Percentiles rank a stretch among this genome's conserved stretches.
Evolutionary conservation across 2,888 invertebrate genomes (phyloP).

Genomic region (Polylopha cassiicola): DNA sequence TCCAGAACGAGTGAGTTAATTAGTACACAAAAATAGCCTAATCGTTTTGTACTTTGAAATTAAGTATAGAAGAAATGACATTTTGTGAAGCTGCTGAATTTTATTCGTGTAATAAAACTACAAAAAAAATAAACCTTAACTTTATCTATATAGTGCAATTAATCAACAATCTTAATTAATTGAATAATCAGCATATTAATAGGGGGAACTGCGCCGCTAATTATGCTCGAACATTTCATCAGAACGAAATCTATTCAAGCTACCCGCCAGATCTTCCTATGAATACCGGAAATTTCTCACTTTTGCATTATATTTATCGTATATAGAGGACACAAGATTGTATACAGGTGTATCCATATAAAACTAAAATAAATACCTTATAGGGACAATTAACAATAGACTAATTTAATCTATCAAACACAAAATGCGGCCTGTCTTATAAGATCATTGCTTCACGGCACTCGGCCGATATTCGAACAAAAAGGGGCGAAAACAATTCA

Average conservation of each 20-base stretch:
- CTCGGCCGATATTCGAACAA: conserved; percentile 30
- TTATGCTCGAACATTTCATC: conserved; percentile 17
- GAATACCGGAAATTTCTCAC: conserved; percentile 19
- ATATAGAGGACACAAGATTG: conserved; percentile 35
- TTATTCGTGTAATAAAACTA: conserved; percentile 60
- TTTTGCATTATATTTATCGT: conserved; percentile 17
- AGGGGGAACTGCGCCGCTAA: conserved; percentile 34
- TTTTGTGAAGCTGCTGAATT: conserved; percentile 61
- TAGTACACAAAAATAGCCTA: conserved; percentile 55
- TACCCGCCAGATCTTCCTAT: conserved; percentile 7
- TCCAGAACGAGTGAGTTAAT: conserved; percentile 51
- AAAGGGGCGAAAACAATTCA: conserved; percentile 37
- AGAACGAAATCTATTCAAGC: conserved; percentile 16
- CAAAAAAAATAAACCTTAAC: conserved; percentile 53
- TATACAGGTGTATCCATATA: conserved; percentile 75
- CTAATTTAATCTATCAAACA: conserved; percentile 60
- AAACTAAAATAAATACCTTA: conserved; percentile 77
- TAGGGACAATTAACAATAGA: conserved; percentile 65
- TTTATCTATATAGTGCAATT: conserved; percentile 40
- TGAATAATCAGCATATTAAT: conserved; percentile 33
- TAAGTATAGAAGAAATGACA: conserved; percentile 52
- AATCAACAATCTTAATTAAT: conserved; percentile 54
- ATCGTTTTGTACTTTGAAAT: conserved; percentile 72
- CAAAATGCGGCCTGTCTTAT: conserved; percentile 62
- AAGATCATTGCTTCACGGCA: conserved; percentile 28